Conservation (phyloP, 1,140 invertebrate species). For the Maconellicoccus hirsutus region DNA sequence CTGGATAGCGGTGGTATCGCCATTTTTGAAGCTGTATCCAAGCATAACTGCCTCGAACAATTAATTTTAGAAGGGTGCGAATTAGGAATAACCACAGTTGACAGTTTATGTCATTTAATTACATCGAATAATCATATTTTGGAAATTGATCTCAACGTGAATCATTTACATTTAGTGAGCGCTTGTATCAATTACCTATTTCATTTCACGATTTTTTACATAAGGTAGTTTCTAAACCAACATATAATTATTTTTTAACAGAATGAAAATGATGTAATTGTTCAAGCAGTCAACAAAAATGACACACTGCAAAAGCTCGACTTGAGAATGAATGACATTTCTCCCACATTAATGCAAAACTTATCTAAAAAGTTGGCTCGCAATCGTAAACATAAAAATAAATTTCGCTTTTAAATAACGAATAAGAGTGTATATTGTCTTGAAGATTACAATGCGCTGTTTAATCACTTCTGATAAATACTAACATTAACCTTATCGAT, state of each 20-base stretch:
- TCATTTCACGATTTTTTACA: no score
- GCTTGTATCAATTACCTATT: neutral
- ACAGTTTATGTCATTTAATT: neutral
- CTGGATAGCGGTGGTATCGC: neutral
- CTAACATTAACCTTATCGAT: no score
- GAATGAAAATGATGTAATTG: neutral
- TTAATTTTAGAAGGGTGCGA: neutral
- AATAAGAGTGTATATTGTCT: no score
- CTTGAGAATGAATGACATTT: slow-evolving; percentile 23
- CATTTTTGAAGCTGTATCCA: neutral
- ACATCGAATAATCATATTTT: neutral
- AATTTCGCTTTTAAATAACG: neutral
- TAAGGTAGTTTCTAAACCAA: no score
- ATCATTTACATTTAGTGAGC: neutral
- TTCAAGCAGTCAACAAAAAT: neutral
- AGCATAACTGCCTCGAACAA: neutral
- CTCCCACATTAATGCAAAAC: neutral
- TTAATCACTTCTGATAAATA: no score
- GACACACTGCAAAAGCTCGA: slow-evolving; percentile 6
- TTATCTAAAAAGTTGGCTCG: neutral
- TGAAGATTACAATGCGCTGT: no score
- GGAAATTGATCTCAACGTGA: neutral
- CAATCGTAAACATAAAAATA: neutral
- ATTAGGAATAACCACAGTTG: neutral
- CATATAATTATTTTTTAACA: neutral